Base-by-base conservation (phyloP, 2,888 invertebrate genomes). In the Rapana venosa region DNA sequence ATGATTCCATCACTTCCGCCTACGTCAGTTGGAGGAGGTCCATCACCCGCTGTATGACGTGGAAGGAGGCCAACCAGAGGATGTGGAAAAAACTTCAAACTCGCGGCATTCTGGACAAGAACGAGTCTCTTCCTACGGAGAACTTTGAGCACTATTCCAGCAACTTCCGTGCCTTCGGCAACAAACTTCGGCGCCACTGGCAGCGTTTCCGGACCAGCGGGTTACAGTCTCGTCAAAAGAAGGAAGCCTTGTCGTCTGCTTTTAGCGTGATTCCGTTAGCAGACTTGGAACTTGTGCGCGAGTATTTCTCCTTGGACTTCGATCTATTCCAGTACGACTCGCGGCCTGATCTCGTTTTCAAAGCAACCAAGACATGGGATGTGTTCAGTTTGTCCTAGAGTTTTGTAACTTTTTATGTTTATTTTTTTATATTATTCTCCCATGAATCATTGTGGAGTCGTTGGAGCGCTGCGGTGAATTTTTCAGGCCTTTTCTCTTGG, bases 11-110 rank as follows among this genome's bases (percentile, higher is more conserved):
- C 4, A 84, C 91, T n/a, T 87, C 92, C 36, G 90, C 92, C 0
- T 93, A 92, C 87, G 47, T 81, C 0, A 36, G 84, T 0, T 92
- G 92, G 90, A 91, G 89, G 56, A 84, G 81, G 20, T 61, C 79
- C n/a, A 89, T 92, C n/a, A 88, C 81, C 58, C 90, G 90, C 47
- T 92, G 93, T 84, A 93, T 93, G 89, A 70, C 92, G 5, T 90
- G 90, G 86, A 58, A 90, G 32, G 91, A 91, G 32, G 93, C 92
- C 2, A 86, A 92, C 20, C 17, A 89, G 35, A 56, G 93, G 47
- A 92, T 92, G 0, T 94, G 94, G 94, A 90, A 91, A 79, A 93
- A 93, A 86, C 87, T 94, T 70, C 94, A 94, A 90, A 93, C 94
- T 11, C 90, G 93, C 66, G 94, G 94, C 8, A 70, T 93, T 17